Base-by-base conservation (phyloP, 2,888 invertebrate genomes). In the Pristionchus exspectatus region DNA sequence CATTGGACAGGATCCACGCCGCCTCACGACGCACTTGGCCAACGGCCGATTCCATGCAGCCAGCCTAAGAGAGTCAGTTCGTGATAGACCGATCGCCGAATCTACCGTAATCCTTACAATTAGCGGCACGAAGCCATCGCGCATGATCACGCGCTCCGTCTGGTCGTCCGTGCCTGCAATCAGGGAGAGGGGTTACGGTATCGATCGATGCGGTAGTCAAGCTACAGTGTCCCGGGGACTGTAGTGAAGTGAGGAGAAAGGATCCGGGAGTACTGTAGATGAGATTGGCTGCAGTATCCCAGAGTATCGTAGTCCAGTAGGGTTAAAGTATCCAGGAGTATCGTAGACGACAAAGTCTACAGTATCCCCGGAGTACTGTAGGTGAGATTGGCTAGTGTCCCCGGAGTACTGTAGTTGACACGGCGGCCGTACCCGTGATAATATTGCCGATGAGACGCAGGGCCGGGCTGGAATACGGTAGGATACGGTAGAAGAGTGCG, bases 361-460 rank as follows among this genome's bases (percentile, higher is more conserved):
- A 38, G 2, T 5, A 38, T 38, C 38, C 38, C 5, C 38, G 66
- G 27, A n/a, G 33, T 72, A 72, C 16, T 30, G 16, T 33, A 38
- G 38, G 2, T 2, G 38, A 38, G 38, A 38, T 38, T 38, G 38
- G 2, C 38, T 38, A 38, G 2, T 38, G 38, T 38, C 38, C 38
- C 5, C 38, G 66, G 27, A n/a, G 33, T 72, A 72, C 16, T 30
- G 16, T 33, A 16, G 33, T 30, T 72, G 12, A 14, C 10, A 33
- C 10, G 0, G 44, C 44, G 12, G 12, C 44, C 81, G 50, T 27
- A 56, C 88, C 88, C 12, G 88, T 88, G 77, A 74, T 77, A 59
- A 88, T 88, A 77, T 88, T 88, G 77, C 88, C 88, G 88, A 88
- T 54, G 38, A 88, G 77, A n/a, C 88, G 88, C 33, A 88, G 88